These are phyloP conservation scores for Thereva unica DNA, from an alignment of 2,888 invertebrate genomes.

Conservation along the genomic window DNA sequence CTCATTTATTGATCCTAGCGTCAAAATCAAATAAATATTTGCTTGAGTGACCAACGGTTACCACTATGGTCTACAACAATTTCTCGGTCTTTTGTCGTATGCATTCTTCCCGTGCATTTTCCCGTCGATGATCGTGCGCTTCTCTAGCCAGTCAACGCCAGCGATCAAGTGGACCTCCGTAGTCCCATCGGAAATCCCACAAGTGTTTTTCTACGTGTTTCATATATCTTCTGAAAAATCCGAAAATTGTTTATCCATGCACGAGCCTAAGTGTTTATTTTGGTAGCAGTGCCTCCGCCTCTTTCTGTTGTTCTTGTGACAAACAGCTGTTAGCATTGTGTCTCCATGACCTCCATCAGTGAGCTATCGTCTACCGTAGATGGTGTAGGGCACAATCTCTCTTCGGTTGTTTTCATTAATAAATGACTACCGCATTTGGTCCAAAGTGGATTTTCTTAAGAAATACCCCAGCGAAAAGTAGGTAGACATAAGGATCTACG, in stretches of 20 bases:
- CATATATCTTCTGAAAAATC: constrained; percentile 6
- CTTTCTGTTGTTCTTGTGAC: not conserved
- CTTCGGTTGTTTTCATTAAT: constrained; percentile 21
- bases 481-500: constrained; percentile 12
- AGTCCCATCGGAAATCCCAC: not conserved
- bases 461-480: not conserved
- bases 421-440: not conserved
- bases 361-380: too few species aligned
- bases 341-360: too few species aligned
- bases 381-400: not conserved
- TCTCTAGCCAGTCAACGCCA: not conserved
- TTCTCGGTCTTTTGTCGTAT: constrained; percentile 1
- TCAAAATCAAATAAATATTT: constrained; percentile 22
- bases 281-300: constrained; percentile 27
- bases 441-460: constrained; percentile 18
- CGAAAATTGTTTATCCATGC: constrained; percentile 30
- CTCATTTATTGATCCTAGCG: constrained; percentile 7
- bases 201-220: constrained; percentile 33
- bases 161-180: not conserved
- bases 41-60: constrained; percentile 16
- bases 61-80: not conserved
- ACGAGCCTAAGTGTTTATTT: constrained; percentile 24
- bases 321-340: too few species aligned
- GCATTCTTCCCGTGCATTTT: constrained; percentile 10
- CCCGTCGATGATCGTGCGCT: constrained; percentile 16